Conservation (phyloP, 2,797 vertebrate species). For the Sebastes goodei region DNA sequence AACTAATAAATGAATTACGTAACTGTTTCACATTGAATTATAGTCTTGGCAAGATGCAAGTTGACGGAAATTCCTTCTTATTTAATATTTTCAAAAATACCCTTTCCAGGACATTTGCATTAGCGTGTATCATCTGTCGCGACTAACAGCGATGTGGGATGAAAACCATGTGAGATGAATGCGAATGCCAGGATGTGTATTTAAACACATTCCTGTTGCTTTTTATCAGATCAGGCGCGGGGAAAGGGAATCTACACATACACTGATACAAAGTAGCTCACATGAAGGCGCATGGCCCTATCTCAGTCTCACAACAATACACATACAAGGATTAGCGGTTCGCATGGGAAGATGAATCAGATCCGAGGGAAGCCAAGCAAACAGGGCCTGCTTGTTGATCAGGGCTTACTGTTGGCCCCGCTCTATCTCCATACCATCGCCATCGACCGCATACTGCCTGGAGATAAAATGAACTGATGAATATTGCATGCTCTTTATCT, state of each 20-base stretch:
- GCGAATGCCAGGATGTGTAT: constrained; percentile 6
- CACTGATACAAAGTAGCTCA: constrained; percentile 41
- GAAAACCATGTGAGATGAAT: constrained; percentile 25
- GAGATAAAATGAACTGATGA: background rate
- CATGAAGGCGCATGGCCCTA: constrained; percentile 27
- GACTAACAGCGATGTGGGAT: background rate
- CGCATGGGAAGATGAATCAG: constrained; percentile 37
- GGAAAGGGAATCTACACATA: constrained; percentile 24
- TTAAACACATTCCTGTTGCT: background rate
- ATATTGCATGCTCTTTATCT: background rate
- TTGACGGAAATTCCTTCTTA: background rate
- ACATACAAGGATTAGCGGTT: constrained; percentile 46
- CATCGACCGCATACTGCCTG: background rate
- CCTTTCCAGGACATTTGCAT: background rate
- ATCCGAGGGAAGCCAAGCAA: constrained; percentile 25
- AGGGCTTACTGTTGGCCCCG: background rate
- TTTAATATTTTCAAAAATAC: background rate
- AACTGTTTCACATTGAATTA: background rate
- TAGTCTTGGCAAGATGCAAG: background rate
- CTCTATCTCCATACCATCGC: background rate
- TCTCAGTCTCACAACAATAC: constrained; percentile 30
- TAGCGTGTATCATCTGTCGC: background rate
- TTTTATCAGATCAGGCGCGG: constrained; percentile 28
- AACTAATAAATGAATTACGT: too few species aligned
- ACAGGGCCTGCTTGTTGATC: constrained; percentile 29